Evolutionary conservation across 2,113 vertebrate species (phyloP).

Genomic region (Elachura formosa): DNA sequence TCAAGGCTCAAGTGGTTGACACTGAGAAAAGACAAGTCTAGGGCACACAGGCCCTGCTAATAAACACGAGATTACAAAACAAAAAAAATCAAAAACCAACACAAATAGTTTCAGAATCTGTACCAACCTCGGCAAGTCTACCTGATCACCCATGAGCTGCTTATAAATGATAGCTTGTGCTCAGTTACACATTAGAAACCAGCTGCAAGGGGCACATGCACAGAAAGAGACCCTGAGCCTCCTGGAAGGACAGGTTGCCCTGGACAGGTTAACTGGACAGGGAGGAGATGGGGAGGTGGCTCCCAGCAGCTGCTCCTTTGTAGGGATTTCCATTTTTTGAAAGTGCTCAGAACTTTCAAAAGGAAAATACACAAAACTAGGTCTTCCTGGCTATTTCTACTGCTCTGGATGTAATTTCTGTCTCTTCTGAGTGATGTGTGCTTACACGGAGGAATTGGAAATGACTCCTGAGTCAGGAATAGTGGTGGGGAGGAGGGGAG

Average conservation of each 20-base stretch:
- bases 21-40: not conserved
- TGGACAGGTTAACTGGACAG: not conserved
- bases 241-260: not conserved
- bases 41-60: not conserved
- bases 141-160: not conserved
- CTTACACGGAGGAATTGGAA: not conserved
- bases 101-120: not conserved
- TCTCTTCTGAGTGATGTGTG: slow-evolving; percentile 24
- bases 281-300: not conserved
- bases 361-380: not conserved
- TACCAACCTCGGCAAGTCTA: not conserved
- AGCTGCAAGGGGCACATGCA: fast-evolving
- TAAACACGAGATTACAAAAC: not conserved
- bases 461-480: slow-evolving; percentile 34
- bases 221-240: not conserved
- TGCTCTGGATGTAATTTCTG: slow-evolving; percentile 10
- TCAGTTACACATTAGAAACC: not conserved
- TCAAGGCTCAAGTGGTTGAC: not conserved
- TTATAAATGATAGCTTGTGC: not conserved
- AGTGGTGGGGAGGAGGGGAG: not conserved
- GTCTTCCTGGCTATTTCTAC: slow-evolving; percentile 11
- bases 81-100: fast-evolving
- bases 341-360: not conserved
- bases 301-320: not conserved
- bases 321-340: not conserved